Percentiles rank a stretch among this genome's conserved stretches.
phyloP scores from a whole-genome alignment of 2,113 vertebrate genomes.

The Calidris pygmaea region DNA sequence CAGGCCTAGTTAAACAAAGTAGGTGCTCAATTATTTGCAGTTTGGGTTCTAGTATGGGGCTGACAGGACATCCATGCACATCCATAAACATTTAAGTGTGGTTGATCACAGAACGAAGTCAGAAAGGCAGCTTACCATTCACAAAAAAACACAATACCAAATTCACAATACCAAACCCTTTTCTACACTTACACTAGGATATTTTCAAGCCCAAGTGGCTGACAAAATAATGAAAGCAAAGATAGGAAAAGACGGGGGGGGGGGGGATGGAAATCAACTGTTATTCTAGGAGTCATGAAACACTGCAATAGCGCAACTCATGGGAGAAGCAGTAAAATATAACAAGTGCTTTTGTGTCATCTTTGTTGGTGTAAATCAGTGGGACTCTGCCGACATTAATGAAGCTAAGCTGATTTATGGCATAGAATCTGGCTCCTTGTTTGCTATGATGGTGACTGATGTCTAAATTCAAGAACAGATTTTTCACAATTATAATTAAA shows the following conservation, averaged over 20 bases:
- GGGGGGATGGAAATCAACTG: not conserved
- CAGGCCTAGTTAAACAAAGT: not conserved
- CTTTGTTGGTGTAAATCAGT: not conserved
- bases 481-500: conserved; percentile 18
- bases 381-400: not conserved
- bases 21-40: not conserved
- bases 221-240: not conserved
- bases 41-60: not conserved
- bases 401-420: not conserved
- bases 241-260: not conserved
- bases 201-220: conserved; percentile 14
- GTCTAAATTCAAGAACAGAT: not conserved
- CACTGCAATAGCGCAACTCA: not conserved
- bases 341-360: not conserved
- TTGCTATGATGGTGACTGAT: not conserved
- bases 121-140: not conserved
- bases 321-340: conserved; percentile 23
- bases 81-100: not conserved
- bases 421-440: not conserved
- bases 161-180: not conserved
- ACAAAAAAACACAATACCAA: not conserved
- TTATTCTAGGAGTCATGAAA: not conserved
- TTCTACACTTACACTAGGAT: not conserved
- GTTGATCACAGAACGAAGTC: not conserved
- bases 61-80: not conserved